Evolutionary conservation across 1,140 invertebrate species (phyloP).

Genomic region (Conus betulinus): DNA sequence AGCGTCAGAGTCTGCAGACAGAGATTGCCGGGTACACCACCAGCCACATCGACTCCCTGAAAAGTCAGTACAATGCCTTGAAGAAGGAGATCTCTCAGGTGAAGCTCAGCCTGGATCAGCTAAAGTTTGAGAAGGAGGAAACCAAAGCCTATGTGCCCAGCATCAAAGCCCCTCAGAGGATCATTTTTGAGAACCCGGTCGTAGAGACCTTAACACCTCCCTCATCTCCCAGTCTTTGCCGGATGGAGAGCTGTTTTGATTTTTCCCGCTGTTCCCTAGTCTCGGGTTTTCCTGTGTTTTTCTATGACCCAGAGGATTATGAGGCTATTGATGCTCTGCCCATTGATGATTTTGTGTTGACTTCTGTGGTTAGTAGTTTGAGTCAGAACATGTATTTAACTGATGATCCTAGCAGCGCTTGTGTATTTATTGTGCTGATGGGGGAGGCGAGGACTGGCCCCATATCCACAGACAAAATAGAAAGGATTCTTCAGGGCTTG

Average conservation of each 20-base stretch:
- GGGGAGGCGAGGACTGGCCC: conserved; percentile 74
- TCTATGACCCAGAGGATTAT: conserved; percentile 81
- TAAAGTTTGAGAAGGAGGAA: conserved; percentile 91
- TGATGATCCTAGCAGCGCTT: conserved; percentile 88
- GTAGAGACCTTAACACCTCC: conserved; percentile 62
- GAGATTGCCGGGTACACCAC: conserved; percentile 89
- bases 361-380: conserved; percentile 86
- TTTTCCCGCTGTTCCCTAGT: conserved; percentile 95
- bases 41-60: conserved; percentile 89
- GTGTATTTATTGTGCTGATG: conserved; percentile 90
- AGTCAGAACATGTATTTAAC: conserved; percentile 89
- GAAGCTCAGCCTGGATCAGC: conserved; percentile 90
- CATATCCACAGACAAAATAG: conserved; percentile 44
- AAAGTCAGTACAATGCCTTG: conserved; percentile 87
- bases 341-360: conserved; percentile 87
- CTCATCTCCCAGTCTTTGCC: conserved; percentile 78
- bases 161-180: conserved; percentile 85
- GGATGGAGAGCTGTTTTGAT: conserved; percentile 95
- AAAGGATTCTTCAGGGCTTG: conserved; percentile 82
- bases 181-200: conserved; percentile 79
- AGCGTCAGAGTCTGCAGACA: conserved; percentile 87
- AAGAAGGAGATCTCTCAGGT: conserved; percentile 92
- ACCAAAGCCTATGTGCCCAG: conserved; percentile 92
- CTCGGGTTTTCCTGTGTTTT: conserved; percentile 93
- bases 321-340: conserved; percentile 79